Evolutionary conservation across 92 coral and sea anemone species (phyloP).

Genomic region (Paragorgia papillata): DNA sequence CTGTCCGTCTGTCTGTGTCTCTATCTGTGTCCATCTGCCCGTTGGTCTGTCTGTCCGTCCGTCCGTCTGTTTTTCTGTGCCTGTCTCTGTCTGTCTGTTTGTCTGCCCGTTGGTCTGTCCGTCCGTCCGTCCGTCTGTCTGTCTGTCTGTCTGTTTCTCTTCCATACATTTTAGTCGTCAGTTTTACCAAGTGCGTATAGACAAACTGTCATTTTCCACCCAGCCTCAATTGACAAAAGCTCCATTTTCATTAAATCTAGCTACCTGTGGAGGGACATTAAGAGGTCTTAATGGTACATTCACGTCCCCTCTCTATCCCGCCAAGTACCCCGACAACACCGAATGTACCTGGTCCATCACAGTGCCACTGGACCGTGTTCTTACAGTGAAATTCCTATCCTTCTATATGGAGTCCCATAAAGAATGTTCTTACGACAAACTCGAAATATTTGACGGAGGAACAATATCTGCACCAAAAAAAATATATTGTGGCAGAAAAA

Average conservation of each 20-base stretch:
- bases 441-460: conserved; percentile 72
- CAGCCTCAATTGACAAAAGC: no score
- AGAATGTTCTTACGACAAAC: conserved; percentile 67
- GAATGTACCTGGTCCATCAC: conserved; percentile 25
- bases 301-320: conserved; percentile 40
- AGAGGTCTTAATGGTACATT: conserved; percentile 9
- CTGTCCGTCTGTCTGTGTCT: no score
- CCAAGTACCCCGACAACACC: conserved; percentile 30
- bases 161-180: no score
- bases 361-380: conserved; percentile 20
- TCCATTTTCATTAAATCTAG: neutral
- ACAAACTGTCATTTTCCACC: no score
- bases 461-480: conserved; percentile 61
- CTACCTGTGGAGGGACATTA: conserved; percentile 1
- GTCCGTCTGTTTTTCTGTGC: no score
- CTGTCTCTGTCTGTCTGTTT: no score
- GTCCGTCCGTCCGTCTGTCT: no score
- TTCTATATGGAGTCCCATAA: conserved; percentile 61
- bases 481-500: conserved; percentile 69
- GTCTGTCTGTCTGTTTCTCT: no score
- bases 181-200: no score
- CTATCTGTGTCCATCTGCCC: no score
- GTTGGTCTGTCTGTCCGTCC: no score
- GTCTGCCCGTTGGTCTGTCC: no score
- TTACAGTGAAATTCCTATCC: conserved; percentile 27